Base-by-base conservation (phyloP, 2,113 vertebrate genomes). In the Peromyscus californicus region DNA sequence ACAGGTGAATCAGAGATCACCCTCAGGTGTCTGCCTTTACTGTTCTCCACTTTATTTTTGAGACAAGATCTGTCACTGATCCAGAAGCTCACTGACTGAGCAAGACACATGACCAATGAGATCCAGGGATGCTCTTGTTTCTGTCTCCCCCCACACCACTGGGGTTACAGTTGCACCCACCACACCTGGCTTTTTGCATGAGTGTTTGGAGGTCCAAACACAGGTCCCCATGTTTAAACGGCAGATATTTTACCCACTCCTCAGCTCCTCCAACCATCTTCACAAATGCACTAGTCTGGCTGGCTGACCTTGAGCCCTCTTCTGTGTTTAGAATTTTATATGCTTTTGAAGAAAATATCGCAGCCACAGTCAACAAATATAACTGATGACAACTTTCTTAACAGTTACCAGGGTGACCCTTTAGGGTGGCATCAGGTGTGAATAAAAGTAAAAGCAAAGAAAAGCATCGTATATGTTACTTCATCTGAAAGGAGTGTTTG, bases 271-370 rank as follows among this genome's bases (percentile, higher is more conserved):
- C 42, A 26, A 11, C 48, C 29, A 17, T 33, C 29, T 8, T 95
- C 42, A 45, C 51, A n/a, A 69, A 54, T 29, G 33, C 79, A 85
- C 39, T 42, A 21, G 59, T 67, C 15, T 3, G 10, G 16, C 19
- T 10, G 45, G 45, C 54, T 76, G 63, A 57, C 63, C 42, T 63
- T 54, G 24, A 91, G 39, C 54, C 24, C 33, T 36, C 48, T 75
- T 86, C 22, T 87, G 1, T 69, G 75, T 74, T 67, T 31, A 93
- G 72, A 79, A 61, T 45, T 78, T 70, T 45, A 4, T 19, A 59
- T 82, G 84, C 61, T 82, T 93, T 96, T 91, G 67, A 95, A 89
- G 17, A 65, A 92, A 93, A 93, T 11, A 63, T 19, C 39, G 76
- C 5, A 82, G 82, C 59, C 67, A 90, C 78, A 7, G 26, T 82